phyloP scores from a whole-genome alignment of 2,113 vertebrate genomes.

The Siniperca chuatsi region DNA sequence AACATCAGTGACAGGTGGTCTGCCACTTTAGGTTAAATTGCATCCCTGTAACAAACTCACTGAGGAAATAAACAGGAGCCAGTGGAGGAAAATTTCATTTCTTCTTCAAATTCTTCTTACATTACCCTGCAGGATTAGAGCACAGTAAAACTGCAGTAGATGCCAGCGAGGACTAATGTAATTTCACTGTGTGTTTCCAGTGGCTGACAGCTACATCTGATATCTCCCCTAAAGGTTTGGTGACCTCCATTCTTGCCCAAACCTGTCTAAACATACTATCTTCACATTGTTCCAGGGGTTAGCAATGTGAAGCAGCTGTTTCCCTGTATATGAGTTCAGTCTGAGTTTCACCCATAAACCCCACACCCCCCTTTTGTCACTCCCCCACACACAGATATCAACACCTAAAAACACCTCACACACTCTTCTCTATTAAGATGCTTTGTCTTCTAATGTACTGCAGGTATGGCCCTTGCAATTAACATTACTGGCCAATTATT shows the following conservation, averaged over 20 bases:
- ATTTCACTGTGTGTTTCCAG: constrained; percentile 62
- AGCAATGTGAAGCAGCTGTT: constrained; percentile 84
- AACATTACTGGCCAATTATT: no score
- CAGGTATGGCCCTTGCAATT: constrained; percentile 9
- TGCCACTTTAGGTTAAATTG: constrained; percentile 26
- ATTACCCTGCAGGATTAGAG: constrained; percentile 45
- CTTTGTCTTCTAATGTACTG: constrained; percentile 37
- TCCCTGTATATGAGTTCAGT: constrained; percentile 75
- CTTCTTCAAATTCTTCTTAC: constrained; percentile 36
- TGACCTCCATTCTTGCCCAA: constrained; percentile 82
- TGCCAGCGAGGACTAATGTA: constrained; percentile 57
- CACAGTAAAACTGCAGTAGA: constrained; percentile 28
- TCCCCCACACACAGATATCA: constrained; percentile 10
- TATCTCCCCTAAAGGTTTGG: constrained; percentile 74
- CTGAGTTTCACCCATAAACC: constrained; percentile 56
- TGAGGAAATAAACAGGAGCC: constrained; percentile 49
- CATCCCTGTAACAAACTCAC: constrained; percentile 34
- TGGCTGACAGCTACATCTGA: constrained; percentile 66
- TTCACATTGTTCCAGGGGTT: constrained; percentile 83
- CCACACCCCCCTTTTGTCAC: background rate
- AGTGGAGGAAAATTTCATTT: constrained; percentile 37
- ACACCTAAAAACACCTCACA: constrained; percentile 37
- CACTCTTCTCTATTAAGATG: constrained; percentile 15
- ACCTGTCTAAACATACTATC: constrained; percentile 83
- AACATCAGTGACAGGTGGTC: constrained; percentile 69